Percentiles rank a stretch among this genome's conserved stretches.
Evolutionary conservation across 2,888 invertebrate genomes (phyloP).

Genomic region (Mesorhabditis belari): DNA sequence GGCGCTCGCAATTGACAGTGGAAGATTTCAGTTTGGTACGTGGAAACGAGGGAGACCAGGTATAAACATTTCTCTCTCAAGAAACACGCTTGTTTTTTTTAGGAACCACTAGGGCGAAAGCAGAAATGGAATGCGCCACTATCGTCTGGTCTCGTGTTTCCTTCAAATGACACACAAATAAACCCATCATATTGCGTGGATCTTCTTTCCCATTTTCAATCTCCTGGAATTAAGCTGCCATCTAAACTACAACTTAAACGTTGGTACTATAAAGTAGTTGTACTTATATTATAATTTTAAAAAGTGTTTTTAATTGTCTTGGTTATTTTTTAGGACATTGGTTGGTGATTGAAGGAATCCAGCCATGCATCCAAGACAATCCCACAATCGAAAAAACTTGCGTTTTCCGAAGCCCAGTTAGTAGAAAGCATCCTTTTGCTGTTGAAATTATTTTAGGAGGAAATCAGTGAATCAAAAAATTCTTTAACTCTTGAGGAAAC

Average conservation of each 20-base stretch:
- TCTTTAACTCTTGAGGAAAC: background rate
- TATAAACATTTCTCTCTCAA: background rate
- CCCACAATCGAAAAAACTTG: background rate
- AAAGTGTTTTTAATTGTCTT: background rate
- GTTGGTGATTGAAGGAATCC: slow-evolving; percentile 18
- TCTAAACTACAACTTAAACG: background rate
- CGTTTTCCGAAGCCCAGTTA: too few species aligned
- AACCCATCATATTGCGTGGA: background rate
- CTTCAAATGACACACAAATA: background rate
- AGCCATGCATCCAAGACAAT: background rate
- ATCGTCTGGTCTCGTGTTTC: background rate
- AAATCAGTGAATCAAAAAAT: background rate
- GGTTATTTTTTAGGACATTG: slow-evolving; percentile 16
- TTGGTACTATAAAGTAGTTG: too few species aligned
- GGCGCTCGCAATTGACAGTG: background rate
- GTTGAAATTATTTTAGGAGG: background rate
- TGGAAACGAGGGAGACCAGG: background rate
- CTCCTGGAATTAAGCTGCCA: background rate
- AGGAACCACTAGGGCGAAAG: background rate
- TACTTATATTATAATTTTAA: too few species aligned
- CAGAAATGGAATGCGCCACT: background rate
- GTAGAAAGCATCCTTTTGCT: too few species aligned
- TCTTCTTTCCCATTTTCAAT: background rate
- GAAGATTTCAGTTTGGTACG: background rate
- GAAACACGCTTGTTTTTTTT: background rate